Evolutionary conservation across 2,888 invertebrate genomes (phyloP).

Genomic region (Drosophila histrio): DNA sequence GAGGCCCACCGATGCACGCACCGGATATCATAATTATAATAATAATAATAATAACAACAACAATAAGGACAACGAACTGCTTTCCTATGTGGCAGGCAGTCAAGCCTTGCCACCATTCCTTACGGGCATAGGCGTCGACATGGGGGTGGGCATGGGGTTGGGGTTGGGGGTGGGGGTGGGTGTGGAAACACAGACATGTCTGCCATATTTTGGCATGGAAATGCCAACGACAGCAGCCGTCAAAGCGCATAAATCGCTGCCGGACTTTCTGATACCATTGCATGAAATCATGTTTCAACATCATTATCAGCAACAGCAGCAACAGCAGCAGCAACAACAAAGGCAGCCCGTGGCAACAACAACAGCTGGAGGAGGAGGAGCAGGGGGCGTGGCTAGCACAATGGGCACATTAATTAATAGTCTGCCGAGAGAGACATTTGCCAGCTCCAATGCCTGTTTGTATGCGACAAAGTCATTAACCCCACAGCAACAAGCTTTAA

Average conservation of each 20-base stretch:
- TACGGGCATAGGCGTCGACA: constrained; percentile 1
- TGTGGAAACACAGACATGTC: constrained; percentile 67
- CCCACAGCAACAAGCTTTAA: constrained; percentile 61
- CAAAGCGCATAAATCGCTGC: constrained; percentile 66
- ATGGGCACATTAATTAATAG: constrained; percentile 66
- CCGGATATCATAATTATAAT: constrained; percentile 76
- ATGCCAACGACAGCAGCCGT: constrained; percentile 51
- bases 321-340: constrained; percentile 55
- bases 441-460: constrained; percentile 26
- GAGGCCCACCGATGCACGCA: constrained; percentile 57
- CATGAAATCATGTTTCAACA: constrained; percentile 79
- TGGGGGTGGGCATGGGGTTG: constrained; percentile 15
- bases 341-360: constrained; percentile 42
- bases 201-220: constrained; percentile 76
- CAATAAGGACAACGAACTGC: constrained; percentile 44
- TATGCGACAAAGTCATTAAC: constrained; percentile 78
- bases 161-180: constrained; percentile 20
- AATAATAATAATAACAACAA: constrained; percentile 28
- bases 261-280: constrained; percentile 77
- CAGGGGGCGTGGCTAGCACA: constrained; percentile 35
- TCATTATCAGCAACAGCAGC: constrained; percentile 71
- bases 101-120: constrained; percentile 42
- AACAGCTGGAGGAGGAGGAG: constrained; percentile 39
- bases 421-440: constrained; percentile 61
- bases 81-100: constrained; percentile 53